A percentile compares a stretch with the other conserved stretches of the same genome.
phyloP scores from a whole-genome alignment of 2,888 invertebrate species.

The Epirrhoe alternata region DNA sequence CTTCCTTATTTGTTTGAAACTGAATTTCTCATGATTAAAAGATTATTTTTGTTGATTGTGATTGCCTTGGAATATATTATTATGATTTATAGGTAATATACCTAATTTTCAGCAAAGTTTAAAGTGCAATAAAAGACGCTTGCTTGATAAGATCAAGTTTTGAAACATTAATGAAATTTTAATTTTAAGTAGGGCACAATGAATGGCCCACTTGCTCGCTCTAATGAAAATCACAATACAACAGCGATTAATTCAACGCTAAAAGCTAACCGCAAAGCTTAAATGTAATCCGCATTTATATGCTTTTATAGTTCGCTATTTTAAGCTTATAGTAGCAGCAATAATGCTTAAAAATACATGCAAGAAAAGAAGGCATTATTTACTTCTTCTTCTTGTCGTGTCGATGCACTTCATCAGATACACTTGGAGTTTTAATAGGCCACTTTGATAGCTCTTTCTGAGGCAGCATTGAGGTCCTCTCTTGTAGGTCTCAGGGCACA shows the following conservation, averaged over 20 bases:
- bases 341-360: neutral
- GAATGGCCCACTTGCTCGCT: slow-evolving; percentile 13
- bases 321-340: slow-evolving; percentile 14
- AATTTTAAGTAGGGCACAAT: slow-evolving; percentile 3
- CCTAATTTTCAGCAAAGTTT: too few species aligned
- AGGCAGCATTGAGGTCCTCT: too few species aligned
- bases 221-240: slow-evolving; percentile 27
- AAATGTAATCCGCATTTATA: slow-evolving; percentile 28
- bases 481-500: too few species aligned
- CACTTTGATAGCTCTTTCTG: too few species aligned
- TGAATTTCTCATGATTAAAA: slow-evolving; percentile 26
- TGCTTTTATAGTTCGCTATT: slow-evolving; percentile 23
- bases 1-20: slow-evolving; percentile 29
- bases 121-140: neutral
- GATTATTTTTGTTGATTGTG: slow-evolving; percentile 25
- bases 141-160: neutral
- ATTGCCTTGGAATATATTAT: neutral
- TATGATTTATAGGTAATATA: neutral
- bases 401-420: too few species aligned
- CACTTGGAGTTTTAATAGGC: too few species aligned
- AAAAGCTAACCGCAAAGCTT: slow-evolving; percentile 28
- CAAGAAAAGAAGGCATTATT: neutral
- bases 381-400: too few species aligned
- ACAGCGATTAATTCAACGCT: slow-evolving; percentile 29
- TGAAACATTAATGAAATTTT: neutral